Evolutionary conservation across 2,888 invertebrate species (phyloP).

Genomic region (Stomorhina lunata): DNA sequence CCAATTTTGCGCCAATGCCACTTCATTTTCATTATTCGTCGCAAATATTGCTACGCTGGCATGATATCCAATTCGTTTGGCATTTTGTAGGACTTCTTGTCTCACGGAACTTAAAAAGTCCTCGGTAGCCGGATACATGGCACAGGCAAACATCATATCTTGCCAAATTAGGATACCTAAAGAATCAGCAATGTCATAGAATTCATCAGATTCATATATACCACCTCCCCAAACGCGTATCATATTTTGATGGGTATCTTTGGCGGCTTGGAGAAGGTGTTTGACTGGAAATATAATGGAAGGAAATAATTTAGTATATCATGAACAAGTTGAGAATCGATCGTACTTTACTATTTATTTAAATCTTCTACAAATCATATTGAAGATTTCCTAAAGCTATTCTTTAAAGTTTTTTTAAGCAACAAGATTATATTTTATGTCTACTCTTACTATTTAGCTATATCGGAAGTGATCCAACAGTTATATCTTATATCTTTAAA

Average conservation of each 20-base stretch:
- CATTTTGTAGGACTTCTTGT: conserved; percentile 89
- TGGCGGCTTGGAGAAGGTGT: conserved; percentile 85
- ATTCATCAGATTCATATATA: conserved; percentile 93
- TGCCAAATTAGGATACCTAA: conserved; percentile 98
- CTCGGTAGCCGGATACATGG: conserved; percentile 91
- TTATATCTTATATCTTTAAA: no score
- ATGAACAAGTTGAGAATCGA: no score
- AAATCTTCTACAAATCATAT: no score
- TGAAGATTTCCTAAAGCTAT: no score
- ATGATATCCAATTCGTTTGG: conserved; percentile 90
- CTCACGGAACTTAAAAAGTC: conserved; percentile 87
- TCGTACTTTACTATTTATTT: no score
- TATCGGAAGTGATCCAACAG: no score
- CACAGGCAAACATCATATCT: conserved; percentile 98
- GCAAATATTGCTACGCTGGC: conserved; percentile 94
- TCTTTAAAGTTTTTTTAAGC: no score
- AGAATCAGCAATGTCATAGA: conserved; percentile 93
- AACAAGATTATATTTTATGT: no score
- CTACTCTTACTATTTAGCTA: no score
- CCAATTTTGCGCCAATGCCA: conserved; percentile 91
- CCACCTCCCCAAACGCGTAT: conserved; percentile 99
- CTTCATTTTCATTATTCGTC: conserved; percentile 99
- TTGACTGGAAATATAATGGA: conserved; percentile 79
- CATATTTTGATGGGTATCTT: conserved; percentile 93
- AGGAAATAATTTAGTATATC: not conserved